phyloP scores from a whole-genome alignment of 2,888 invertebrate species.

The Rhagium mordax region DNA sequence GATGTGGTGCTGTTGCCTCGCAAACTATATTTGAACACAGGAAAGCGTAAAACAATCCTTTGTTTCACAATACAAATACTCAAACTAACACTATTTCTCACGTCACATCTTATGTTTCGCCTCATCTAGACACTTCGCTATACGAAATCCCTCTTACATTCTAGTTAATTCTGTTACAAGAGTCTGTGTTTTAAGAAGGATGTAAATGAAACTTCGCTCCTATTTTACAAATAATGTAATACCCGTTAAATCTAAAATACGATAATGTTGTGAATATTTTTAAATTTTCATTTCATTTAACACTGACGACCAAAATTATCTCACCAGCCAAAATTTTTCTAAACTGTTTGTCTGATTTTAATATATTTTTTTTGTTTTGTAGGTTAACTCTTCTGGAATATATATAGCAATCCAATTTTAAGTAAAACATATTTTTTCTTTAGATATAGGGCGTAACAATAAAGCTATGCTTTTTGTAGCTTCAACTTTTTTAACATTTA shows the following conservation, averaged over 20 bases:
- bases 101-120: neutral
- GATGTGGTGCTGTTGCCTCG: neutral
- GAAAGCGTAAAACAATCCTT: neutral
- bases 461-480: too few relatives aligned
- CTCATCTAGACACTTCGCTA: neutral
- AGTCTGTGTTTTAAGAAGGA: neutral
- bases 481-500: too few relatives aligned
- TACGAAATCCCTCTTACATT: neutral
- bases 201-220: neutral
- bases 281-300: too few relatives aligned
- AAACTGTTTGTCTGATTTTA: too few relatives aligned
- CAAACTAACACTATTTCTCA: neutral
- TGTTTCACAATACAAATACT: neutral
- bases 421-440: too few relatives aligned
- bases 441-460: too few relatives aligned
- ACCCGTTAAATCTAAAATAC: neutral
- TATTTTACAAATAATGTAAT: neutral
- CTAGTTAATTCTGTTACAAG: neutral
- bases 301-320: too few relatives aligned
- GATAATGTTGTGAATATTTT: neutral
- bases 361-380: too few relatives aligned
- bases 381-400: too few relatives aligned
- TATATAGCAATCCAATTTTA: too few relatives aligned
- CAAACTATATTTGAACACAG: neutral
- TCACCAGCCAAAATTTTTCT: too few relatives aligned